phyloP scores from a whole-genome alignment of 2,797 vertebrate species.

The Smutsia gigantea region DNA sequence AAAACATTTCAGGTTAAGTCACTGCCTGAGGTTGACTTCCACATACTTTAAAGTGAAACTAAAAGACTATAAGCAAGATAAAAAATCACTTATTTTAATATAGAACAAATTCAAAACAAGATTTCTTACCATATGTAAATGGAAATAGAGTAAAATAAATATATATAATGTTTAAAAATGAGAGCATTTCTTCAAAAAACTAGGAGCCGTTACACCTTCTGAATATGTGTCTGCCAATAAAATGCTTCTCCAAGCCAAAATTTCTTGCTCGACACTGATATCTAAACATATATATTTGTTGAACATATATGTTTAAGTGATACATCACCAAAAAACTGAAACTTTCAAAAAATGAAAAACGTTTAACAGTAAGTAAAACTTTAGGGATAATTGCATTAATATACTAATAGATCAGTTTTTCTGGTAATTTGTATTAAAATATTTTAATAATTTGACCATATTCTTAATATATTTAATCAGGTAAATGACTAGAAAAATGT shows the following conservation, averaged over 20 bases:
- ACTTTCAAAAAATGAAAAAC: neutral
- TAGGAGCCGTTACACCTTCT: neutral
- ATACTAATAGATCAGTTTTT: neutral
- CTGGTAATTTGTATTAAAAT: neutral
- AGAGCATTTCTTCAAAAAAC: neutral
- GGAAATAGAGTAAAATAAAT: neutral
- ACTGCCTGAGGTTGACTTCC: slow-evolving; percentile 43
- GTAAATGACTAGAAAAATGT: neutral
- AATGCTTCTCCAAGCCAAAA: neutral
- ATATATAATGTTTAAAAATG: neutral
- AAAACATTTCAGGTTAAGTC: slow-evolving; percentile 70
- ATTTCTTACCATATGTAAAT: neutral
- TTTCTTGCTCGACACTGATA: neutral
- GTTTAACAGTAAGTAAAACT: neutral
- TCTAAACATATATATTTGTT: neutral
- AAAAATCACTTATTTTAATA: neutral
- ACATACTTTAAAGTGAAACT: slow-evolving; percentile 63
- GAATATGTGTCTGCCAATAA: neutral
- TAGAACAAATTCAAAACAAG: neutral
- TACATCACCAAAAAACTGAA: neutral
- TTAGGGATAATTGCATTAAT: neutral
- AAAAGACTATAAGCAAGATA: neutral
- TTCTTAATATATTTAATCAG: neutral
- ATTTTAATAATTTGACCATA: neutral
- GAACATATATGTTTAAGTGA: neutral